Conservation (phyloP, 2,113 vertebrate species). For the Coptodon rendalli region DNA sequence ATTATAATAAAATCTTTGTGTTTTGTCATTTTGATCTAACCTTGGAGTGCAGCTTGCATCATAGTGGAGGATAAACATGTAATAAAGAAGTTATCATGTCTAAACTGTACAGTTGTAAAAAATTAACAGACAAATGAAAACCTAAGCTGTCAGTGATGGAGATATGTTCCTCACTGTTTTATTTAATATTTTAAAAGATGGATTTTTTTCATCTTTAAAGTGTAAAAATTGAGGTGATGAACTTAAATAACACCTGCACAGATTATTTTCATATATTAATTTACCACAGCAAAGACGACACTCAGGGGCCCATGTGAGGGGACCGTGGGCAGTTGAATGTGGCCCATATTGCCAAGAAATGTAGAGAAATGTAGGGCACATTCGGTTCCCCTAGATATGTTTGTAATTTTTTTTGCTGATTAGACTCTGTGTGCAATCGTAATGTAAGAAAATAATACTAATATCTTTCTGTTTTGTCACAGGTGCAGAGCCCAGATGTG, state of each 20-base stretch:
- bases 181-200: neutral
- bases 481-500: neutral
- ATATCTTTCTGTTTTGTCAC: neutral
- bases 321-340: neutral
- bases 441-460: neutral
- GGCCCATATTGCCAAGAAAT: neutral
- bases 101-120: neutral
- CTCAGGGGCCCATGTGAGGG: neutral
- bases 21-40: neutral
- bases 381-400: neutral
- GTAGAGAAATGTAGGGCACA: neutral
- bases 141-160: neutral
- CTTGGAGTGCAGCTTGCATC: neutral
- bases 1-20: neutral
- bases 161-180: neutral
- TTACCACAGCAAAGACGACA: neutral
- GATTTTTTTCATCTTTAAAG: neutral
- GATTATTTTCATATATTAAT: neutral
- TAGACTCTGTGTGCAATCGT: neutral
- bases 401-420: neutral
- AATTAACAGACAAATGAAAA: neutral
- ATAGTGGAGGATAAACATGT: neutral
- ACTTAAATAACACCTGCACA: neutral
- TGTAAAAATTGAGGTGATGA: neutral
- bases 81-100: neutral